Evolutionary conservation across 2,888 invertebrate species (phyloP).

Genomic region (Lottia scabra): DNA sequence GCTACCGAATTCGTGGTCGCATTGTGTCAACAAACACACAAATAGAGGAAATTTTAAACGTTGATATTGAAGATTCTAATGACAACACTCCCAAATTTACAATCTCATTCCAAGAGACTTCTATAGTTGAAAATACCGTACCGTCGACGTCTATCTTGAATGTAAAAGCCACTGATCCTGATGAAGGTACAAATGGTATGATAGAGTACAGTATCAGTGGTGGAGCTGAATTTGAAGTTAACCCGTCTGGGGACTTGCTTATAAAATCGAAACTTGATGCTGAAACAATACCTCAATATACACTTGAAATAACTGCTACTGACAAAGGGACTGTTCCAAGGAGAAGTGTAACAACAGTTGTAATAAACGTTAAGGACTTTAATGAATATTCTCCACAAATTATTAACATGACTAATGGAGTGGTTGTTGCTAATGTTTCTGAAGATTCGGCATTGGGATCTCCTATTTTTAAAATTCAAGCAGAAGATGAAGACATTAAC

Average conservation of each 20-base stretch:
- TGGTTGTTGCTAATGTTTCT: background rate
- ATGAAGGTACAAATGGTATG: conserved; percentile 43
- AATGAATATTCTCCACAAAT: background rate
- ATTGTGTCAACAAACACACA: conserved; percentile 28
- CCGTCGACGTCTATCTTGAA: conserved; percentile 26
- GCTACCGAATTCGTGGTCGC: conserved; percentile 33
- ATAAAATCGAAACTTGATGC: conserved; percentile 29
- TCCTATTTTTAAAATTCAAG: background rate
- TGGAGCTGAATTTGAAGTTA: conserved; percentile 37
- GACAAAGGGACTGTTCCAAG: conserved; percentile 41
- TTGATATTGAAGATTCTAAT: conserved; percentile 46
- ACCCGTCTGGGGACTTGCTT: conserved; percentile 34
- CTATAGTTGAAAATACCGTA: conserved; percentile 36
- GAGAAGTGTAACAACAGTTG: conserved; percentile 37
- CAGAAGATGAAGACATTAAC: conserved; percentile 35
- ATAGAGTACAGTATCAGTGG: conserved; percentile 45
- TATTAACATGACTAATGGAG: background rate
- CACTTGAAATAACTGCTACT: conserved; percentile 33
- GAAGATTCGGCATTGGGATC: background rate
- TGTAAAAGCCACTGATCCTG: conserved; percentile 45
- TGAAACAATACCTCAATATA: conserved; percentile 16
- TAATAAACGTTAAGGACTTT: conserved; percentile 27
- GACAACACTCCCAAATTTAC: conserved; percentile 45
- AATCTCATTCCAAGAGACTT: conserved; percentile 26
- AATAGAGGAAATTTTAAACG: conserved; percentile 25